Conservation (phyloP, 1,140 invertebrate species). For the Berghia stephanieae region DNA sequence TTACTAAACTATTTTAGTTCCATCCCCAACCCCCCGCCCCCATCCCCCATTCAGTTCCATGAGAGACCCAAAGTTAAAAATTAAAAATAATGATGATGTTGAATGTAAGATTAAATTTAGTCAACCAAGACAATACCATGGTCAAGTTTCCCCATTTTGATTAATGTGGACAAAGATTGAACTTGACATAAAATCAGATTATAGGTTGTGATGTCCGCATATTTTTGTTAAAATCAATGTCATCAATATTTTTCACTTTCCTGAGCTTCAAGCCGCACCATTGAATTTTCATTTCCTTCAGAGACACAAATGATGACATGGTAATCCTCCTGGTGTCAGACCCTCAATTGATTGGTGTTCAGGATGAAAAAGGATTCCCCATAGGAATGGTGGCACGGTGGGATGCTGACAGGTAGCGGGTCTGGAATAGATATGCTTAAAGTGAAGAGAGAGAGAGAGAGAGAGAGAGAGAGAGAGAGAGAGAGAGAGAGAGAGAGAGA, state of each 20-base stretch:
- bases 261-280: no score
- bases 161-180: not conserved
- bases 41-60: no score
- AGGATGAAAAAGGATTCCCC: conserved; percentile 73
- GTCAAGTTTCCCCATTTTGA: not conserved
- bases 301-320: conserved; percentile 43
- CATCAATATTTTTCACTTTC: no score
- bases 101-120: no score
- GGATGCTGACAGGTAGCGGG: conserved; percentile 82
- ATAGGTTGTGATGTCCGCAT: not conserved
- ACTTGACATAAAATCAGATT: not conserved
- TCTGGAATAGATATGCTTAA: conserved; percentile 9
- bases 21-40: no score
- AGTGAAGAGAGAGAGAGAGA: no score
- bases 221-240: not conserved
- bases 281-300: conserved; percentile 8
- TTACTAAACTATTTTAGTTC: no score
- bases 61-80: no score
- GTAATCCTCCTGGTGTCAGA: conserved; percentile 86
- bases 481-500: no score
- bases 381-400: conserved; percentile 72
- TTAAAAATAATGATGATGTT: no score
- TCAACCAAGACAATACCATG: no score
- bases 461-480: no score
- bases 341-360: conserved; percentile 86